These are phyloP conservation scores for Hydrozoanthus gracilis DNA, from an alignment of 92 coral and sea anemone species.

Conservation along the genomic window DNA sequence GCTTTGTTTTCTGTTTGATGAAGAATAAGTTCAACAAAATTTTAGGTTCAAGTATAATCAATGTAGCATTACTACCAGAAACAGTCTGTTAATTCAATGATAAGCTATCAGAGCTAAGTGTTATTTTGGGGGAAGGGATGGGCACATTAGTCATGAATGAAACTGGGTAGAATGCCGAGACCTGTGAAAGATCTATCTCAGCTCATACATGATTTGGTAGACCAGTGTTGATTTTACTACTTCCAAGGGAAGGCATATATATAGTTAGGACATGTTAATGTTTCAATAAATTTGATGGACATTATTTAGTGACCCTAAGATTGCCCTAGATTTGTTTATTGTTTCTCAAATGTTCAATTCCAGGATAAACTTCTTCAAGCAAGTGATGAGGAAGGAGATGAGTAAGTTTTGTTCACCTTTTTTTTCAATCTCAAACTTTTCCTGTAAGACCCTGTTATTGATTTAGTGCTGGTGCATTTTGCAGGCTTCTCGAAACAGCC, in stretches of 20 bases:
- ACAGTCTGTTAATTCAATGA: neutral
- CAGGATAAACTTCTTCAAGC: conserved; percentile 80
- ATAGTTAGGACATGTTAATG: neutral
- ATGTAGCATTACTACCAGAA: neutral
- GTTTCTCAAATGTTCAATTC: neutral
- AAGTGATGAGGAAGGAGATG: conserved; percentile 89
- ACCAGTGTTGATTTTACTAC: neutral
- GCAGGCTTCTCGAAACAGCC: too few relatives aligned
- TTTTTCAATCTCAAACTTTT: too few relatives aligned
- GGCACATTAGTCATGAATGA: neutral
- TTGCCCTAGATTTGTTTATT: neutral
- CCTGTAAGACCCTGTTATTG: too few relatives aligned
- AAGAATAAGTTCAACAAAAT: neutral
- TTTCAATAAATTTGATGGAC: neutral
- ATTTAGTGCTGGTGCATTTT: too few relatives aligned
- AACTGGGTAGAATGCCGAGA: neutral
- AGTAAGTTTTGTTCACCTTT: conserved; percentile 56
- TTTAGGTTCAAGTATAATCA: neutral
- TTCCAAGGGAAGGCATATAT: neutral
- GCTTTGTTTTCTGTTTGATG: neutral
- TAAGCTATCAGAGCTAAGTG: neutral
- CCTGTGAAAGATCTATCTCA: neutral
- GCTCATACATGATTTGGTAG: neutral
- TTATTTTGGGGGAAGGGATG: neutral
- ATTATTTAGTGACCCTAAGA: neutral